These are phyloP conservation scores for Centroberyx gerrardi DNA, from an alignment of 2,797 vertebrate genomes.

Conservation along the genomic window DNA sequence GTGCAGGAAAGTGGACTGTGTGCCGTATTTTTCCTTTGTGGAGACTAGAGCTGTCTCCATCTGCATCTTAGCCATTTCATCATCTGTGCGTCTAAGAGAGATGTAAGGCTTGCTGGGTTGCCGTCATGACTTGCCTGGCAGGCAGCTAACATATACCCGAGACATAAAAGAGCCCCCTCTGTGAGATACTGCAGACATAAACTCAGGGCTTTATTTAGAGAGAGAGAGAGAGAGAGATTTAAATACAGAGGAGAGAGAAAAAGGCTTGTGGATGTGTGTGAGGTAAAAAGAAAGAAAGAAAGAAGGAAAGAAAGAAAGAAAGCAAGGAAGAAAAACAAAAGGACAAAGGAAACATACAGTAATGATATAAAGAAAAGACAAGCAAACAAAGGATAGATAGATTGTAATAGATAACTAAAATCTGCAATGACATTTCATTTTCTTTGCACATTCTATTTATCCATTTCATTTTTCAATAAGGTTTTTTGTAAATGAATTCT, in stretches of 20 bases:
- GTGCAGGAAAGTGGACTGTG: conserved; percentile 16
- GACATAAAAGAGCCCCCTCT: conserved; percentile 63
- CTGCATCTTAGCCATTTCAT: conserved; percentile 60
- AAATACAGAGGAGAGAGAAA: conserved; percentile 20
- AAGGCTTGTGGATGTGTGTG: conserved; percentile 16
- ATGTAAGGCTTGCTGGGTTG: conserved; percentile 40
- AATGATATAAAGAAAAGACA: neutral
- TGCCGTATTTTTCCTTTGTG: conserved; percentile 10
- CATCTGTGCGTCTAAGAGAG: conserved; percentile 49
- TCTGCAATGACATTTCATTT: no score
- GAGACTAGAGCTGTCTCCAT: conserved; percentile 37
- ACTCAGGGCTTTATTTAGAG: conserved; percentile 61
- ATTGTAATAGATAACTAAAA: no score
- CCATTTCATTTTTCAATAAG: no score
- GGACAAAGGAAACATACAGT: neutral
- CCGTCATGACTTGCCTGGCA: conserved; percentile 67
- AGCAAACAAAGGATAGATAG: no score
- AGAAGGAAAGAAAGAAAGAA: neutral
- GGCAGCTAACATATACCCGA: conserved; percentile 62
- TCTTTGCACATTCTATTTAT: no score
- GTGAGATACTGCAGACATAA: conserved; percentile 66
- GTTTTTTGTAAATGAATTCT: no score
- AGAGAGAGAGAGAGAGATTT: conserved; percentile 17
- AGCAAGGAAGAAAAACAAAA: neutral
- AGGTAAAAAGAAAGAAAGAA: neutral